phyloP scores from a whole-genome alignment of 2,888 invertebrate species.

The Encarsia formosa region DNA sequence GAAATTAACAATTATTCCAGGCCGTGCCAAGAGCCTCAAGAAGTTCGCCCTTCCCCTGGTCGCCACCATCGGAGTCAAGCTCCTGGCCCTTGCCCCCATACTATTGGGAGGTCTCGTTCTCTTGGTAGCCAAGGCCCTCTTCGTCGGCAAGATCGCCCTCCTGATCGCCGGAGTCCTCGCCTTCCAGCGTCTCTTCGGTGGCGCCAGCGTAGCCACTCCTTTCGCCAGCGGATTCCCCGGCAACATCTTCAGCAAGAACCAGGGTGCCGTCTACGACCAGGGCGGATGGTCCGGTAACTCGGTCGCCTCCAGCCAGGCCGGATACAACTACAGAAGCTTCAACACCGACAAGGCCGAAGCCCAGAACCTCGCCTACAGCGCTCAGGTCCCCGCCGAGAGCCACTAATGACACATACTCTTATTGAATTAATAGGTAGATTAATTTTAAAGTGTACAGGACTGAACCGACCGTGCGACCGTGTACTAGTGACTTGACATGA shows the following conservation, averaged over 20 bases:
- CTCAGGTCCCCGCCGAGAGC: slow-evolving; percentile 55
- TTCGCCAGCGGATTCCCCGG: slow-evolving; percentile 33
- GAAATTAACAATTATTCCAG: no score
- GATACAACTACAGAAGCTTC: slow-evolving; percentile 50
- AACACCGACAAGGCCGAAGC: slow-evolving; percentile 59
- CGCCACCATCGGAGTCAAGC: slow-evolving; percentile 67
- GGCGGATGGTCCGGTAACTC: slow-evolving; percentile 47
- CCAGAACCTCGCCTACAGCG: slow-evolving; percentile 69
- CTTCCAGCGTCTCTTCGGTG: slow-evolving; percentile 64
- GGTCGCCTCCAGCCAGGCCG: slow-evolving; percentile 31
- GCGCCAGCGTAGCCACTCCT: slow-evolving; percentile 37
- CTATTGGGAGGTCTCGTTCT: slow-evolving; percentile 69
- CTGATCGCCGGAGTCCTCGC: slow-evolving; percentile 68
- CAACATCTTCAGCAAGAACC: slow-evolving; percentile 40
- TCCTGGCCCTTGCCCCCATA: slow-evolving; percentile 67
- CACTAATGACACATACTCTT: no score
- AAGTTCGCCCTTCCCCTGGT: slow-evolving; percentile 67
- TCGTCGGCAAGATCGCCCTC: slow-evolving; percentile 75
- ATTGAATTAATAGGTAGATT: no score
- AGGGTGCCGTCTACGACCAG: slow-evolving; percentile 22
- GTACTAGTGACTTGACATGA: no score
- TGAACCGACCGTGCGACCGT: no score
- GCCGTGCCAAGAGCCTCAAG: slow-evolving; percentile 66
- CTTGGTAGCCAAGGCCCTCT: slow-evolving; percentile 70
- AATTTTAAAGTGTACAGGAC: no score